Percentiles rank a stretch among this genome's conserved stretches.
These are phyloP conservation scores for Thamnophis elegans DNA, from an alignment of 2,797 vertebrate species.

Conservation along the genomic window DNA sequence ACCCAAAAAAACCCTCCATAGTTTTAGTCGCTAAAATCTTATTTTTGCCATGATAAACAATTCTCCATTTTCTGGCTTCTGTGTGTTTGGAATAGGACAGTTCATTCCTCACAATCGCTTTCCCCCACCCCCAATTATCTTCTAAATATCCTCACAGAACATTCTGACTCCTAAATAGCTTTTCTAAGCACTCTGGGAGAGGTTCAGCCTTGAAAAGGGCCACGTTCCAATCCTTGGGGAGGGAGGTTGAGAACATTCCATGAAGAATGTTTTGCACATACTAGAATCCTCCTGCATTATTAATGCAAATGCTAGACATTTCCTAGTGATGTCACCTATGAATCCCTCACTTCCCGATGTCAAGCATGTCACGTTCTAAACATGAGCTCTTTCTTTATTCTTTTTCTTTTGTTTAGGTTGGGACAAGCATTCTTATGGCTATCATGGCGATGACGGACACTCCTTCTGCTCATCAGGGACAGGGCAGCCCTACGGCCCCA, in stretches of 20 bases:
- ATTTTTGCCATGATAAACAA: background rate
- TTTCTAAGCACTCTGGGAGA: background rate
- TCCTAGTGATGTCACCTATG: background rate
- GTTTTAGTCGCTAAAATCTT: background rate
- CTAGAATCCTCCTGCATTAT: background rate
- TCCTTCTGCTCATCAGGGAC: constrained; percentile 79
- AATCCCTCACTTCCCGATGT: background rate
- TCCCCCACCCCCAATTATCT: background rate
- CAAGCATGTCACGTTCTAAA: background rate
- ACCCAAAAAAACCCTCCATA: too few relatives aligned
- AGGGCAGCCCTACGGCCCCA: constrained; percentile 78
- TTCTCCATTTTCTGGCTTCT: background rate
- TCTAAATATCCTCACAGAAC: background rate
- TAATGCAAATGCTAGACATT: background rate
- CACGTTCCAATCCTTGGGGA: background rate
- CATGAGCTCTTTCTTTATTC: background rate
- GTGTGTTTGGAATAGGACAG: background rate
- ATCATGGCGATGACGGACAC: constrained; percentile 79
- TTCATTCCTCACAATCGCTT: background rate
- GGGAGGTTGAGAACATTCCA: background rate
- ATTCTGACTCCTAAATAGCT: background rate
- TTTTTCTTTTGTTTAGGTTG: constrained; percentile 65
- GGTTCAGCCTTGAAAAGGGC: background rate
- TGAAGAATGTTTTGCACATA: background rate
- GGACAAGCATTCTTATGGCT: constrained; percentile 82